Percentiles rank a stretch among this genome's conserved stretches.
These are phyloP conservation scores for Ichneumoninae sp. DNA, from an alignment of 2,888 invertebrate genomes.

Conservation along the genomic window DNA sequence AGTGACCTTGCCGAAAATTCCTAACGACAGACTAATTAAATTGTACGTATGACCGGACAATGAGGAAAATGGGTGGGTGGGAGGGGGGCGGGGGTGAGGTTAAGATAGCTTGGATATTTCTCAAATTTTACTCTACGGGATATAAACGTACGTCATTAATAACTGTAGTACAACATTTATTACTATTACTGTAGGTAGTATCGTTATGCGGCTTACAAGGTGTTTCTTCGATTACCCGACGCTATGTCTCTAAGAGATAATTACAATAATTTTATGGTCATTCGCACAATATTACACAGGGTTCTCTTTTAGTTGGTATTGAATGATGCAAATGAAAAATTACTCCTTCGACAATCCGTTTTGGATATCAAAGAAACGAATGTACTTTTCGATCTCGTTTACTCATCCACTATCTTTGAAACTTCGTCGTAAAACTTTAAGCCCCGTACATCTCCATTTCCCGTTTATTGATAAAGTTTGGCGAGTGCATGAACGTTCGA, in stretches of 20 bases:
- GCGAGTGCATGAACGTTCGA: constrained; percentile 21
- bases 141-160: constrained; percentile 67
- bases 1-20: constrained; percentile 7
- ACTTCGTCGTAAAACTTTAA: not conserved
- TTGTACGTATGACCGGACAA: constrained; percentile 10
- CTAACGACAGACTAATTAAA: constrained; percentile 15
- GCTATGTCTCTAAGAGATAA: constrained; percentile 60
- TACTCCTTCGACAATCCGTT: not conserved
- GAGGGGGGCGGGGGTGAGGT: no score
- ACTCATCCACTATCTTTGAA: not conserved
- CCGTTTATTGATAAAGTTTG: constrained; percentile 16
- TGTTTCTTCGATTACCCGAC: constrained; percentile 40
- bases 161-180: constrained; percentile 74
- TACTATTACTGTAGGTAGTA: constrained; percentile 65
- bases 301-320: not conserved
- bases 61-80: not conserved
- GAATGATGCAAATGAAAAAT: not conserved
- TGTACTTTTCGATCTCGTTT: not conserved
- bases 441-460: not conserved
- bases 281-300: constrained; percentile 20
- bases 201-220: constrained; percentile 65
- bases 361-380: not conserved
- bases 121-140: constrained; percentile 32
- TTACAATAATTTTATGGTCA: constrained; percentile 62
- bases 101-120: not conserved